Conservation (phyloP, 2,797 vertebrate species). For the Epinephelus awoara region DNA sequence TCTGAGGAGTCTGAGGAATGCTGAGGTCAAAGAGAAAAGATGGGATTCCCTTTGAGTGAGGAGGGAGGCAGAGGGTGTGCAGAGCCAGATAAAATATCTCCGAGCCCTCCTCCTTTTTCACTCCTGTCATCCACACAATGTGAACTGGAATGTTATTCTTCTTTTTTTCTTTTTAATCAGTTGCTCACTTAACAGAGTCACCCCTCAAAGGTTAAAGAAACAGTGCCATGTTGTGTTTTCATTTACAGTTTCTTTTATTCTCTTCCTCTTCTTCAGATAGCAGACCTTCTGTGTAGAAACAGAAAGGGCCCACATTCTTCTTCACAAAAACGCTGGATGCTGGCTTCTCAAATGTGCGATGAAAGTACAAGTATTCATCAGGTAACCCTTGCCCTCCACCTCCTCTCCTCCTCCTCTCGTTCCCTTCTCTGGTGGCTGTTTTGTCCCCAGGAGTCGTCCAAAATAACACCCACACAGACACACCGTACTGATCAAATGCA, state of each 20-base stretch:
- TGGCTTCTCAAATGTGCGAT: conserved; percentile 26
- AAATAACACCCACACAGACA: conserved; percentile 69
- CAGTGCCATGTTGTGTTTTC: neutral
- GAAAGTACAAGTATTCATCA: conserved; percentile 43
- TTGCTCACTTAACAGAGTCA: conserved; percentile 3
- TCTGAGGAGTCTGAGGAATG: conserved; percentile 65
- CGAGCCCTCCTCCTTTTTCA: conserved; percentile 44
- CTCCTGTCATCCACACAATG: conserved; percentile 57
- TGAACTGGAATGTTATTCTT: conserved; percentile 48
- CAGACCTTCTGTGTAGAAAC: conserved; percentile 1
- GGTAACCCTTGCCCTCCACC: conserved; percentile 44
- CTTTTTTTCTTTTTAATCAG: conserved; percentile 22
- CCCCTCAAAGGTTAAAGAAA: neutral
- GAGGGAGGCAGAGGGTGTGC: conserved; percentile 46
- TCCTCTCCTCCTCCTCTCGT: conserved; percentile 36
- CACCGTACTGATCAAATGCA: conserved; percentile 79
- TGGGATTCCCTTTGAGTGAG: conserved; percentile 75
- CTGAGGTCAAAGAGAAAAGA: conserved; percentile 74
- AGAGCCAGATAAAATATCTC: conserved; percentile 64
- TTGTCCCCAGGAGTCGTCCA: conserved; percentile 67
- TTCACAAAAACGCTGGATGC: conserved; percentile 3
- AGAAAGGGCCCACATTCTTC: conserved; percentile 1
- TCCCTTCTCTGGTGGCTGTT: conserved; percentile 65
- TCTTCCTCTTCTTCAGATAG: neutral
- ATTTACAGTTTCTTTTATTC: neutral